These are phyloP conservation scores for Quadroppia sp. DNA, from an alignment of 2,888 invertebrate genomes.

Conservation along the genomic window DNA sequence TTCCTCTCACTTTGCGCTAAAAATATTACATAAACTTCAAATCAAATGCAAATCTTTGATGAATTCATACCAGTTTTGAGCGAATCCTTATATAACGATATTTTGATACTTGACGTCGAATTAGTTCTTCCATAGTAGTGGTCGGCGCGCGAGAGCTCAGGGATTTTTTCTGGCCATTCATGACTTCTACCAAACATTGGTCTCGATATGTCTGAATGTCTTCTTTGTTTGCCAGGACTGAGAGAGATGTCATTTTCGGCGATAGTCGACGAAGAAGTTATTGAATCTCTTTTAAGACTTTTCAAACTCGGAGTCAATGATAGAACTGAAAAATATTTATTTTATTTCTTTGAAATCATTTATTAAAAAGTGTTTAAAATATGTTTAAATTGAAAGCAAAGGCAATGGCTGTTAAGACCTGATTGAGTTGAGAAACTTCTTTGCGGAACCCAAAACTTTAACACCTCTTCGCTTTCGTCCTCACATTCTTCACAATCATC, in stretches of 20 bases:
- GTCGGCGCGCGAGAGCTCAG: not conserved
- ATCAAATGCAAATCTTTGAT: not conserved
- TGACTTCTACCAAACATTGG: conserved; percentile 1
- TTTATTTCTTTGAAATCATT: too few relatives aligned
- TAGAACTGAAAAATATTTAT: not conserved
- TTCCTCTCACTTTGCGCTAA: conserved; percentile 3
- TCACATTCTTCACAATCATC: not conserved
- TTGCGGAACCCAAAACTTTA: conserved; percentile 28
- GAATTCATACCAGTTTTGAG: conserved; percentile 2
- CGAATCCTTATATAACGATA: conserved; percentile 23
- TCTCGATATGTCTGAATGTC: conserved; percentile 7
- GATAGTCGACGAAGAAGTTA: conserved; percentile 25
- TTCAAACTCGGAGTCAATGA: conserved; percentile 21
- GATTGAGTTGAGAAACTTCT: conserved; percentile 34
- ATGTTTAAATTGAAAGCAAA: not conserved
- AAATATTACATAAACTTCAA: not conserved
- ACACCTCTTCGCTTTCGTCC: not conserved
- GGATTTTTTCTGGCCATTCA: conserved; percentile 7
- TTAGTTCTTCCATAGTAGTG: conserved; percentile 1
- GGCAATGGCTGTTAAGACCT: not conserved
- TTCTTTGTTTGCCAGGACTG: not conserved
- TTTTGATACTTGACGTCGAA: not conserved
- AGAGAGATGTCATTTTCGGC: not conserved
- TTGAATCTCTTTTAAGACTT: conserved; percentile 22
- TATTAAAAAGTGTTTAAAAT: not conserved